Conservation (phyloP, 2,888 invertebrate genomes). For the Linnaemya tessellans region DNA sequence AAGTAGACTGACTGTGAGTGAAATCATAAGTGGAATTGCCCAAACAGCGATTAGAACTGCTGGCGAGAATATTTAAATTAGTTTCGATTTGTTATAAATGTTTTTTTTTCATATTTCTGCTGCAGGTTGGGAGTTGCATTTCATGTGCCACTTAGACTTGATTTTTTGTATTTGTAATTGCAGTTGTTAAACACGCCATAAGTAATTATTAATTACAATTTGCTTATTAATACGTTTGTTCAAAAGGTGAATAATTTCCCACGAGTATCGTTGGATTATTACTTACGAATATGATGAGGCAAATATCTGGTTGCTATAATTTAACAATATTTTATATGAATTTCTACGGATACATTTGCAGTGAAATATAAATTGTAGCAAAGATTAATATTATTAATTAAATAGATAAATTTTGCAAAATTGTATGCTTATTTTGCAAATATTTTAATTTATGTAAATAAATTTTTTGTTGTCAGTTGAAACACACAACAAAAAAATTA, state of each 20-base stretch:
- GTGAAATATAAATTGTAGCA: not conserved
- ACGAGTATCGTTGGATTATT: slow-evolving; percentile 55
- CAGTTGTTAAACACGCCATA: slow-evolving; percentile 63
- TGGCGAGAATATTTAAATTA: slow-evolving; percentile 55
- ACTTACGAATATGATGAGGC: slow-evolving; percentile 3
- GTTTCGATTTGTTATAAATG: not conserved
- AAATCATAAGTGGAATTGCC: not conserved
- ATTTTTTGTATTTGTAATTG: slow-evolving; percentile 29
- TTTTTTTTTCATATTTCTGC: not conserved
- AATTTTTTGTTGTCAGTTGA: too few species aligned
- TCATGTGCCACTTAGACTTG: slow-evolving; percentile 41
- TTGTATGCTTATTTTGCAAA: not conserved
- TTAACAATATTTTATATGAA: slow-evolving; percentile 25
- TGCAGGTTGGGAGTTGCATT: slow-evolving; percentile 8
- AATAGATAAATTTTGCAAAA: not conserved
- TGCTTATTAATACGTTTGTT: slow-evolving; percentile 51
- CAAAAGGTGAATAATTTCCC: slow-evolving; percentile 71
- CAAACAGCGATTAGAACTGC: slow-evolving; percentile 8
- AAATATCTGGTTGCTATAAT: slow-evolving; percentile 29
- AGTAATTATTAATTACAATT: slow-evolving; percentile 61
- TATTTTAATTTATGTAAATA: too few species aligned
- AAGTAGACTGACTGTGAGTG: slow-evolving; percentile 39
- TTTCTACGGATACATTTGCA: not conserved
- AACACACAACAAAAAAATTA: too few species aligned
- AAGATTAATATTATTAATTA: not conserved